Conservation (phyloP, 2,797 vertebrate genomes). For the Podarcis siculus region DNA sequence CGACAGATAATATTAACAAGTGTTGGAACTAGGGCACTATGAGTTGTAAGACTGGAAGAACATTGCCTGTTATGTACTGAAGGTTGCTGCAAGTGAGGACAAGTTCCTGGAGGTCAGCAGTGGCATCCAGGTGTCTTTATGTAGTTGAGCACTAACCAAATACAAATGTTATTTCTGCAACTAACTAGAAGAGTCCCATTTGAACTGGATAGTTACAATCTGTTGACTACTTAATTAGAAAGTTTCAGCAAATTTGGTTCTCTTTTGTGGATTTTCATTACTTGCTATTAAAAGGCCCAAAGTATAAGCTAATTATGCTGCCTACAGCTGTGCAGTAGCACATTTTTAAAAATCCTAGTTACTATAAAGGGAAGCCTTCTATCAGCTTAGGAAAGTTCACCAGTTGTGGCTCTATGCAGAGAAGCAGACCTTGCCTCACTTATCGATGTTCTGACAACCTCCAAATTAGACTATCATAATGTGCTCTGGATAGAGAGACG, state of each 20-base stretch:
- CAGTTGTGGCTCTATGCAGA: too few relatives aligned
- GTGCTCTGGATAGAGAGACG: too few relatives aligned
- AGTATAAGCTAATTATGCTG: not conserved
- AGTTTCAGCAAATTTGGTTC: not conserved
- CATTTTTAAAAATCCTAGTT: too few relatives aligned
- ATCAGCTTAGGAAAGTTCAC: not conserved
- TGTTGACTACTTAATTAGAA: fast-evolving
- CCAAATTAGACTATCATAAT: not conserved
- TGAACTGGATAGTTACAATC: not conserved
- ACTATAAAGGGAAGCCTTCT: not conserved
- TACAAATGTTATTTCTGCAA: not conserved
- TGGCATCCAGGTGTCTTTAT: not conserved
- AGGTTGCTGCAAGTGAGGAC: not conserved
- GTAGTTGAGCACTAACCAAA: not conserved
- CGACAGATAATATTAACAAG: conserved; percentile 21
- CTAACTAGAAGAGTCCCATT: not conserved
- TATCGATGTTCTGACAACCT: not conserved
- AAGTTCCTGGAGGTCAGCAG: not conserved
- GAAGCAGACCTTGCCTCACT: not conserved
- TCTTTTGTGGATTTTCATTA: not conserved
- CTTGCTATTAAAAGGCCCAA: too few relatives aligned
- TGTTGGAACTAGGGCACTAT: not conserved
- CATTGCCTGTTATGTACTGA: not conserved
- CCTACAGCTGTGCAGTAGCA: not conserved
- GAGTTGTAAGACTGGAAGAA: conserved; percentile 29